Base-by-base conservation (phyloP, 35 echinoderm and acorn worm species). In the Apostichopus parvimensis region DNA sequence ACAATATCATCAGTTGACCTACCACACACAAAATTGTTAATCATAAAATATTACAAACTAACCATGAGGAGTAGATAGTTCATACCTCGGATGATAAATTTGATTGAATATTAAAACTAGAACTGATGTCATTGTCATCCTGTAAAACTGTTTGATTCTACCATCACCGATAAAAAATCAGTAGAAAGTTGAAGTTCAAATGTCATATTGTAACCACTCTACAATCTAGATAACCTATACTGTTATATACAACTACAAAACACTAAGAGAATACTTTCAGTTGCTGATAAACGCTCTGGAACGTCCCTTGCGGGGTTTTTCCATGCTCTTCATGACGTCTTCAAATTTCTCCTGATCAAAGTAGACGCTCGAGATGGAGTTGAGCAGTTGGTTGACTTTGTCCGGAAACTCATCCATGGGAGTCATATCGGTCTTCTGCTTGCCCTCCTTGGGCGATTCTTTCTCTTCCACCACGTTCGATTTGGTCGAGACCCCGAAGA, bases 361-460 rank as follows among this genome's bases (percentile, higher is more conserved):
- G 90, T 99, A 99, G 17, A 96, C 76, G 34, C 94, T 99, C 64
- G 97, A 93, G 87, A 99, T 96, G 81, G 87, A 84, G 78, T 96
- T 92, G 2, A 99, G 88, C 1, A 99, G 89, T 90, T 99, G 95
- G 77, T 98, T 95, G 1, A 96, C 89, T 79, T 95, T 99, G 11
- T 96, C 95, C 8, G 97, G 95, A 83, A 99, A 93, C 61, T 87
- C 91, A 1, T 92, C 83, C 91, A 99, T 85, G 0, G 79, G 65
- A 28, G 95, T 94, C 4, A 18, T 24, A 52, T 78, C 77, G 2
- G n/a, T 60, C 71, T 71, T 45, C 45, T 92, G 34, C 68, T 75
- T 56, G 10, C 90, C 78, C 34, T 92, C 34, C 8, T 61, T 72
- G 17, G 88, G 53, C 9, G 54, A 71, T 8, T 77, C 55, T 0